Evolutionary conservation across 2,888 invertebrate genomes (phyloP).

Genomic region (Druceiella hillmani): DNA sequence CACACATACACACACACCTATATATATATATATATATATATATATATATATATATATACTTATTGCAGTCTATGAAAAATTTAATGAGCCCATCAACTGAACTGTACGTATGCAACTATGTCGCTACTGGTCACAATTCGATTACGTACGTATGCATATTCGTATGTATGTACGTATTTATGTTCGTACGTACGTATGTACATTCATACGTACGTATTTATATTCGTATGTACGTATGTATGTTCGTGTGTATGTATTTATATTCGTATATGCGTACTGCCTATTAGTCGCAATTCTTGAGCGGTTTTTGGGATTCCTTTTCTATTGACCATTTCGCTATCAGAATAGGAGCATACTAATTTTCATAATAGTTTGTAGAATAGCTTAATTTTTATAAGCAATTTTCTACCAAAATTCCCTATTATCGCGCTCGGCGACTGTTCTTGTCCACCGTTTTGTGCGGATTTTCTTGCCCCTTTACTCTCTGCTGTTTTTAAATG

Average conservation of each 20-base stretch:
- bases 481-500: too few relatives aligned
- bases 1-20: too few relatives aligned
- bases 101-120: background rate
- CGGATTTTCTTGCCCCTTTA: too few relatives aligned
- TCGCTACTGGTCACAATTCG: background rate
- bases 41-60: background rate
- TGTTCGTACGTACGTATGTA: background rate
- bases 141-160: background rate
- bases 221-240: background rate
- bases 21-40: background rate
- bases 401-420: too few relatives aligned
- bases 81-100: background rate
- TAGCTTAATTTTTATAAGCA: too few relatives aligned
- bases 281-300: too few relatives aligned
- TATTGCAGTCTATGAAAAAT: background rate
- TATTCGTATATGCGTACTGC: background rate
- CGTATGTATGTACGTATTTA: background rate
- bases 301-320: too few relatives aligned
- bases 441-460: too few relatives aligned
- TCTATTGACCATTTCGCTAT: too few relatives aligned
- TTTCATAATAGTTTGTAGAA: too few relatives aligned
- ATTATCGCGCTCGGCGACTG: too few relatives aligned
- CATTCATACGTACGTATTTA: background rate
- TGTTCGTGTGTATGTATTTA: background rate
- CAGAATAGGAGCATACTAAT: too few relatives aligned